Conservation (phyloP, 2,113 vertebrate genomes). For the Chitala chitala region DNA sequence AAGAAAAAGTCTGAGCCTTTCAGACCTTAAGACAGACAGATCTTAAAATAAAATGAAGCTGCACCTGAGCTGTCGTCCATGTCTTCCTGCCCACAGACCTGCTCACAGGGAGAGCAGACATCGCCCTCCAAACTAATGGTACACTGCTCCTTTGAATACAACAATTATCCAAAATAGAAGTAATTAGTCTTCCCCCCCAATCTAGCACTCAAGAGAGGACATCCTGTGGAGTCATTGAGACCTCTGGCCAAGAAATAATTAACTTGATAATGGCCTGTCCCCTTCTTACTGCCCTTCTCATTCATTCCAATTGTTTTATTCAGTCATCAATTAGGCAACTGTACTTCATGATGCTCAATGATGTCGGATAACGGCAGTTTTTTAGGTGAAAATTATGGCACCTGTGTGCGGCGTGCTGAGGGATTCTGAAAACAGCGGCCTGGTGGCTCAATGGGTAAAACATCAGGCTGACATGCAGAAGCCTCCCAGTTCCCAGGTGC, state of each 20-base stretch:
- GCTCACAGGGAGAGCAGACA: constrained; percentile 20
- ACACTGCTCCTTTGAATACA: constrained; percentile 33
- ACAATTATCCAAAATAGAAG: constrained; percentile 44
- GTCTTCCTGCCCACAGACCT: not conserved
- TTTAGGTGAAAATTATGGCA: too few relatives aligned
- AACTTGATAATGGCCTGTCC: constrained; percentile 55
- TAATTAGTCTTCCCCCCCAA: constrained; percentile 34
- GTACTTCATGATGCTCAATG: not conserved
- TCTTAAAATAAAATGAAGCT: not conserved
- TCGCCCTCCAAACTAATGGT: constrained; percentile 33
- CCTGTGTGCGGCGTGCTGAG: too few relatives aligned
- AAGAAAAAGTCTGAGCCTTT: too few relatives aligned
- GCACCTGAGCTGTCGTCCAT: not conserved
- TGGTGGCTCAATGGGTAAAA: too few relatives aligned
- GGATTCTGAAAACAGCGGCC: too few relatives aligned
- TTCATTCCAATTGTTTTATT: constrained; percentile 32
- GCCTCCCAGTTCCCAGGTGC: too few relatives aligned
- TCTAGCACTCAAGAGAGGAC: constrained; percentile 23
- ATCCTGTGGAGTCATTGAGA: constrained; percentile 44
- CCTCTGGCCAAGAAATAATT: constrained; percentile 56
- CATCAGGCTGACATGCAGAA: too few relatives aligned
- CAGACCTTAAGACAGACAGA: constrained; percentile 8
- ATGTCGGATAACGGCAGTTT: too few relatives aligned
- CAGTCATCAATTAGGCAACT: constrained; percentile 33
- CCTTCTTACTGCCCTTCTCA: constrained; percentile 32